phyloP scores from a whole-genome alignment of 2,797 vertebrate genomes.

The Esox lucius region DNA sequence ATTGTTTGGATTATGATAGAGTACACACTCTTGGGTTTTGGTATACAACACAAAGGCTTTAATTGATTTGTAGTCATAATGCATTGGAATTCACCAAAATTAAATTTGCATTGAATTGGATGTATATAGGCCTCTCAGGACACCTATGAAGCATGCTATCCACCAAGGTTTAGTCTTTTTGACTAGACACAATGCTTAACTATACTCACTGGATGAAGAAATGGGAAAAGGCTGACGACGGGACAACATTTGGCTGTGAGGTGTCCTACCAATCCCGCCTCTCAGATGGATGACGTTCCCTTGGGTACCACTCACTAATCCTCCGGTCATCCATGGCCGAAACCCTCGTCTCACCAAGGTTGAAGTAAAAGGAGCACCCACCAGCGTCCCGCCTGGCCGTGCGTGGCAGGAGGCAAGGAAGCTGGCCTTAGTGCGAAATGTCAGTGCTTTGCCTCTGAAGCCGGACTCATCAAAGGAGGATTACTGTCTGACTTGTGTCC shows the following conservation, averaged over 20 bases:
- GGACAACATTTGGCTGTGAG: constrained; percentile 7
- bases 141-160: not conserved
- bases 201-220: not conserved
- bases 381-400: constrained; percentile 47
- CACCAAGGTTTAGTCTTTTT: not conserved
- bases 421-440: constrained; percentile 70
- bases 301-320: constrained; percentile 61
- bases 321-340: constrained; percentile 65
- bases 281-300: constrained; percentile 47
- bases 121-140: not conserved
- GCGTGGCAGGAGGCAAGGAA: constrained; percentile 60
- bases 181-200: not conserved
- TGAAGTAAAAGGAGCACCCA: constrained; percentile 66
- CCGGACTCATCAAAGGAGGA: constrained; percentile 75
- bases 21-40: too few species aligned
- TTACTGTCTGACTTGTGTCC: constrained; percentile 69
- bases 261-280: constrained; percentile 20
- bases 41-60: too few species aligned
- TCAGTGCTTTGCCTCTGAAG: constrained; percentile 72
- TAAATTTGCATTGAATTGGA: not conserved
- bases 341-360: constrained; percentile 65
- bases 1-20: too few species aligned
- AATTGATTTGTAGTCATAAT: too few species aligned
- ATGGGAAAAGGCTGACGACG: not conserved
- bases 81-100: too few species aligned